phyloP scores from a whole-genome alignment of 2,888 invertebrate species.

The Ornithoptera alexandrae region DNA sequence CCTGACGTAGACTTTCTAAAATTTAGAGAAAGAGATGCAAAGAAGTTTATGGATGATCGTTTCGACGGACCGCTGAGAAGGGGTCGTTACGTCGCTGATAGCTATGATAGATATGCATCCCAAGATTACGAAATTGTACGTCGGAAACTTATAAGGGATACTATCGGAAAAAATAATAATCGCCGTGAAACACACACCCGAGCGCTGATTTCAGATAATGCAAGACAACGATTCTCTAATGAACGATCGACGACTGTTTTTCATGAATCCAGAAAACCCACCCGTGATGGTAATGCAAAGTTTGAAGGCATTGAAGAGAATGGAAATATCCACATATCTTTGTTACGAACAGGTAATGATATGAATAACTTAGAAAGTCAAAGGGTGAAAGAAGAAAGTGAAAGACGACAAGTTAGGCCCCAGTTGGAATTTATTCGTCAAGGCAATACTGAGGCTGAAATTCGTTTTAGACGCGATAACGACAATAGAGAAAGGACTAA shows the following conservation, averaged over 20 bases:
- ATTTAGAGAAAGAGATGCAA: constrained; percentile 5
- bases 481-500: background rate
- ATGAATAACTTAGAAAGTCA: constrained; percentile 2
- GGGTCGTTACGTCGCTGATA: background rate
- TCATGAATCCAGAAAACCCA: background rate
- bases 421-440: background rate
- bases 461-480: background rate
- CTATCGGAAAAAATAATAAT: background rate
- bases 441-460: background rate
- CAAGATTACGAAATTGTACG: background rate
- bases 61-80: background rate
- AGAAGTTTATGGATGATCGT: background rate
- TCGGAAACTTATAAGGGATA: constrained; percentile 1
- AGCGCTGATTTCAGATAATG: background rate
- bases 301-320: background rate
- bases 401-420: constrained; percentile 1
- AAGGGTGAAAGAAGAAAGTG: background rate
- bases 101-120: background rate
- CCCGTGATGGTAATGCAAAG: background rate
- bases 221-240: background rate
- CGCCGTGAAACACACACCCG: background rate
- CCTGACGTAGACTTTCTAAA: background rate
- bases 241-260: background rate
- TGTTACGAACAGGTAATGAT: background rate
- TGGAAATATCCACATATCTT: background rate